phyloP scores from a whole-genome alignment of 2,888 invertebrate genomes.

The Amblyjoppa proteus region DNA sequence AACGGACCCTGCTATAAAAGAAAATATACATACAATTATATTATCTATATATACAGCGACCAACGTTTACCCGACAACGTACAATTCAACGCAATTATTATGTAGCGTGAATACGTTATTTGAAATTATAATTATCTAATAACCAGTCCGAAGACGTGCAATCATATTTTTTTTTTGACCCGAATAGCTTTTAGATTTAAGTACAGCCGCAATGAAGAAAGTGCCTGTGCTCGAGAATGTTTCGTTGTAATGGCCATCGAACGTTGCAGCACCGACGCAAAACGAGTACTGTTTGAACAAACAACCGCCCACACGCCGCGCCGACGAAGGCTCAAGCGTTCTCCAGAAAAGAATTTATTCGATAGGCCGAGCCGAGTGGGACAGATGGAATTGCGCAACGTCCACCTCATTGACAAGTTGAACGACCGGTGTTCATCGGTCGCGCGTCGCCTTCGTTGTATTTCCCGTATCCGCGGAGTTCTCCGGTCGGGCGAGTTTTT shows the following conservation, averaged over 20 bases:
- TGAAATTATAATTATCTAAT: constrained; percentile 31
- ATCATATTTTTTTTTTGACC: not conserved
- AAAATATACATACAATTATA: not conserved
- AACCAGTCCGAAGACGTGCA: not conserved
- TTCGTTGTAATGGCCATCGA: not conserved
- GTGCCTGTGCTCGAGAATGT: not conserved
- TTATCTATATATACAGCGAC: not conserved
- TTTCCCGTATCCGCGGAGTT: constrained; percentile 31
- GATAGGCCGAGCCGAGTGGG: constrained; percentile 6
- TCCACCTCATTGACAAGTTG: constrained; percentile 39
- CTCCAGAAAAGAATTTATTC: constrained; percentile 1
- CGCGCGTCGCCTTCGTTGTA: constrained; percentile 22
- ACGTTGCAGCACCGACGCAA: not conserved
- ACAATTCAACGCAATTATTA: constrained; percentile 11
- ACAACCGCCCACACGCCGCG: not conserved
- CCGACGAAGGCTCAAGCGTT: not conserved
- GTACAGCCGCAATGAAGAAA: not conserved
- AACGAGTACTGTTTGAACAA: not conserved
- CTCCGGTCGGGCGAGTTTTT: constrained; percentile 2
- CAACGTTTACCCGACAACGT: not conserved
- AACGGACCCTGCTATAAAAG: not conserved
- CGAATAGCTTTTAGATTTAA: not conserved
- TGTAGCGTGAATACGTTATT: constrained; percentile 15
- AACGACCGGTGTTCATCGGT: constrained; percentile 45
- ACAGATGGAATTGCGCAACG: constrained; percentile 22